phyloP scores from a whole-genome alignment of 2,888 invertebrate species.

The Netelia virgata region DNA sequence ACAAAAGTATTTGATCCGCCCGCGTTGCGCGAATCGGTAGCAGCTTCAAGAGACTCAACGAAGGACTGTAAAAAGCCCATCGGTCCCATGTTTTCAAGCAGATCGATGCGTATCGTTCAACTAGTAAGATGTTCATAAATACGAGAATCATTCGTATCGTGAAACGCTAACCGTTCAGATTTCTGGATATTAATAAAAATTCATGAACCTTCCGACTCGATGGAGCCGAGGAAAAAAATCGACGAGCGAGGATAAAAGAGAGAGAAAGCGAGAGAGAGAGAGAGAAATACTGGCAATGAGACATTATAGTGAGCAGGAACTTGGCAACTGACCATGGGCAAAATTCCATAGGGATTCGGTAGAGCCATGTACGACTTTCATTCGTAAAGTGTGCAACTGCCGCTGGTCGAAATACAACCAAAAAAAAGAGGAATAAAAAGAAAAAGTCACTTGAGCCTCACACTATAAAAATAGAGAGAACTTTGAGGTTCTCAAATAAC shows the following conservation, averaged over 20 bases:
- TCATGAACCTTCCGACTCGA: conserved; percentile 54
- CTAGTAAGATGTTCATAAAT: conserved; percentile 51
- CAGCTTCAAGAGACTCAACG: no score
- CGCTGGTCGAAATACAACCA: conserved; percentile 38
- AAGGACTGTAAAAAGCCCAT: neutral
- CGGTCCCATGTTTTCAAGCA: neutral
- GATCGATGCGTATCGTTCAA: conserved; percentile 55
- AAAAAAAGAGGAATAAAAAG: conserved; percentile 4
- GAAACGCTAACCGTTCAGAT: conserved; percentile 57
- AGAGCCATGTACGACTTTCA: conserved; percentile 42
- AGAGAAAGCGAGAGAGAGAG: conserved; percentile 1
- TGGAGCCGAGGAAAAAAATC: conserved; percentile 10
- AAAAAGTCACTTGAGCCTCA: neutral
- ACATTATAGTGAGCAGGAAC: conserved; percentile 52
- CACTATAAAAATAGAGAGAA: neutral
- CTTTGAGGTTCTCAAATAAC: neutral
- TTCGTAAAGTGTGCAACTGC: conserved; percentile 56
- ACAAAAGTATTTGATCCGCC: no score
- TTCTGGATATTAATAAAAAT: conserved; percentile 55
- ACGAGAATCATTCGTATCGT: conserved; percentile 32
- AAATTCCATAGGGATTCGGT: conserved; percentile 47
- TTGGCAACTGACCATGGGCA: conserved; percentile 64
- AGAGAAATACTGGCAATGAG: conserved; percentile 23
- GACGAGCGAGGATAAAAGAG: neutral
- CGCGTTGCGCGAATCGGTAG: no score